These are phyloP conservation scores for Pelobates cultripes DNA, from an alignment of 2,797 vertebrate species.

Conservation along the genomic window DNA sequence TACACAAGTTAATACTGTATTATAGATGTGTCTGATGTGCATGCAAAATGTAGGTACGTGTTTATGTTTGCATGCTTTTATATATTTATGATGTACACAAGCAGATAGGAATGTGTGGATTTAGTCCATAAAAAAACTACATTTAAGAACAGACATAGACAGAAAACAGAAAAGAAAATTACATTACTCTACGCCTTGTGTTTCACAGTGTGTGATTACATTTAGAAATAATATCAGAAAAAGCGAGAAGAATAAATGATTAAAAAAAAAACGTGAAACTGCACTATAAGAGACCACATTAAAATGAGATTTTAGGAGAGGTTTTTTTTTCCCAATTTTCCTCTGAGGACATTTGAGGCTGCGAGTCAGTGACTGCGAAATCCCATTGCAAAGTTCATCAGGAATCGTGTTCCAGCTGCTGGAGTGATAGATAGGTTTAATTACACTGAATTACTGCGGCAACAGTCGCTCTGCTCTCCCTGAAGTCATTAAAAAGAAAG, in stretches of 20 bases:
- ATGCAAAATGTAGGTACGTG: too few relatives aligned
- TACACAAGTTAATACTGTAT: too few relatives aligned
- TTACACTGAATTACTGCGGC: constrained; percentile 79
- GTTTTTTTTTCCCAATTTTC: constrained; percentile 31
- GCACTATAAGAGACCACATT: constrained; percentile 38
- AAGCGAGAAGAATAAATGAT: constrained; percentile 21
- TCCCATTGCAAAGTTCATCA: constrained; percentile 73
- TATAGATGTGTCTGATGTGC: too few relatives aligned
- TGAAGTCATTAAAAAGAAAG: constrained; percentile 93
- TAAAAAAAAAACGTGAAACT: constrained; percentile 18
- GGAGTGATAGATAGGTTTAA: constrained; percentile 90
- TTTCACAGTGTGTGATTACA: constrained; percentile 35
- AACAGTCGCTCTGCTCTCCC: constrained; percentile 72
- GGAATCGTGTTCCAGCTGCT: constrained; percentile 65
- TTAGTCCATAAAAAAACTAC: neutral
- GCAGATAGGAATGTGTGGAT: neutral
- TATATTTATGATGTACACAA: neutral
- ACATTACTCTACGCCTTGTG: neutral
- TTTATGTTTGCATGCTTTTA: too few relatives aligned
- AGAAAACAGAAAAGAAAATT: neutral
- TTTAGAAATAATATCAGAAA: constrained; percentile 32
- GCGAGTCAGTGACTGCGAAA: constrained; percentile 63
- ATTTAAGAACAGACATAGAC: neutral
- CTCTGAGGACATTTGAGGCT: constrained; percentile 51
- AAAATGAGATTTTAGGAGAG: constrained; percentile 48